Evolutionary conservation across 2,113 vertebrate genomes (phyloP), one percentile per base, ranked within the genome.

Genomic region (Paracanthobrama guichenoti): DNA sequence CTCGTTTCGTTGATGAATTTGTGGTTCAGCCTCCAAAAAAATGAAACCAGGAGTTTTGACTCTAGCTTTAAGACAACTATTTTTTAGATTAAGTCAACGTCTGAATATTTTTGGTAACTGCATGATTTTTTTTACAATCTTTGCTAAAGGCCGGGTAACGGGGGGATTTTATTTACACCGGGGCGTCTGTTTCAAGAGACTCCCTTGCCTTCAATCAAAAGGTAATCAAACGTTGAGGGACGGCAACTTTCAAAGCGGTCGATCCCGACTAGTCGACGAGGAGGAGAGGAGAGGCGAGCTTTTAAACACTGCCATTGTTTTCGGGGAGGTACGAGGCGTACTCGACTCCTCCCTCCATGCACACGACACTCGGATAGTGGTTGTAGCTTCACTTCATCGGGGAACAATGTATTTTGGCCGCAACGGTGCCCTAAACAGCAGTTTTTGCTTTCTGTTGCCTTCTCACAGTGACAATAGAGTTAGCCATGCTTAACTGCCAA

Each of bases 401-500:
- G 91, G 91, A 92, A 92, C 92, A 89, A 92, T 89, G 92, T 93
- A 89, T 91, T 84, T 89, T 84, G 88, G 89, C 91, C 91, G 89
- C 91, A 88, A 66, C 71, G 89, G 92, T 92, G 91, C 91, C 91
- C 90, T 91, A 72, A 91, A 89, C 90, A 88, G 89, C 91, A 92
- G 89, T 91, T 92, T 90, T 92, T 90, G 89, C 91, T 93, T 94
- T 93, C 80, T 74, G 90, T 93, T 94, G 93, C 94, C 93, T 94
- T 94, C 88, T 92, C 87, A 93, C 92, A 93, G 93, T 93, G 91
- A 93, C 92, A 91, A 92, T 90, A 93, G 91, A 91, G 92, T 89
- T 91, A 94, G 94, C 93, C 94, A 92, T 93, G 92, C 93, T 93
- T 93, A 91, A 95, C 94, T 95, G 94, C 94, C 94, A 94, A 79